phyloP scores from a whole-genome alignment of 2,797 vertebrate genomes.

The Phrynocephalus vlangalii region DNA sequence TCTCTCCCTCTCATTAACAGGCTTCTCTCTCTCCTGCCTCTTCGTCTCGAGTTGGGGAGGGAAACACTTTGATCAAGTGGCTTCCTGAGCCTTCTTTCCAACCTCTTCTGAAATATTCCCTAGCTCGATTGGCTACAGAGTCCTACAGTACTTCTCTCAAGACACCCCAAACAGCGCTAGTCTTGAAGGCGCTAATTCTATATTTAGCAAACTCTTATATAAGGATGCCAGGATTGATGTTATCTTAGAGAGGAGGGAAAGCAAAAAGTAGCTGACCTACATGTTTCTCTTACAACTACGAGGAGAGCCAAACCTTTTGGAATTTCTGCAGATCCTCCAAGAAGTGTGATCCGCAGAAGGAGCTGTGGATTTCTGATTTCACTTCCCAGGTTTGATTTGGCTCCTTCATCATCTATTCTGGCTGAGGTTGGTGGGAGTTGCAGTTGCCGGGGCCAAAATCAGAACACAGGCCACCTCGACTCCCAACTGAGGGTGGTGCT shows the following conservation, averaged over 20 bases:
- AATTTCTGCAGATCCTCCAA: background rate
- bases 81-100: background rate
- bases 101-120: constrained; percentile 26
- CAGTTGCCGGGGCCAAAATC: too few relatives aligned
- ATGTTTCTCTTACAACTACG: background rate
- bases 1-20: background rate
- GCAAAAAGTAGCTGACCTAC: constrained; percentile 20
- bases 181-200: constrained; percentile 21
- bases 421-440: too few relatives aligned
- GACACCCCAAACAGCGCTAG: background rate
- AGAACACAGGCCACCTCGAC: too few relatives aligned
- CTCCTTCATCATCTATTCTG: too few relatives aligned
- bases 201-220: constrained; percentile 39
- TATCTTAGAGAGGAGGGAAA: background rate
- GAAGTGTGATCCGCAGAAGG: too few relatives aligned
- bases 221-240: background rate
- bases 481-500: too few relatives aligned
- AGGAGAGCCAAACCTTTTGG: background rate
- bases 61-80: background rate
- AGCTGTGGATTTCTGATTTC: too few relatives aligned
- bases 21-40: background rate
- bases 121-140: constrained; percentile 14
- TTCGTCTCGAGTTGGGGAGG: background rate
- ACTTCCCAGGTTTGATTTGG: too few relatives aligned
- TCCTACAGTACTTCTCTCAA: constrained; percentile 5